A percentile compares a stretch with the other conserved stretches of the same genome.
phyloP scores from a whole-genome alignment of 2,888 invertebrate species.

The Coecobrya sp. region DNA sequence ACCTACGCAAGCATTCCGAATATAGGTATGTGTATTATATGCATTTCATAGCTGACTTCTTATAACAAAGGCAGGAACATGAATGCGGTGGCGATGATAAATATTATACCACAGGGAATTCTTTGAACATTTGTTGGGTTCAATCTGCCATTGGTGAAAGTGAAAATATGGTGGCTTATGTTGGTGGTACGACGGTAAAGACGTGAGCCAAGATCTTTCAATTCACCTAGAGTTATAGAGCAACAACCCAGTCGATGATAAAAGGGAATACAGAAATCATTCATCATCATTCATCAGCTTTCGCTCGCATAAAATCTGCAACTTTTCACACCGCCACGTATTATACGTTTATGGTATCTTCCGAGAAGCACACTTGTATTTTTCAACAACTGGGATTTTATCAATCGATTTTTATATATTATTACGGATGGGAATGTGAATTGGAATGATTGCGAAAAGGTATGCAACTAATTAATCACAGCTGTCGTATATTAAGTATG shows the following conservation, averaged over 20 bases:
- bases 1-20: not conserved
- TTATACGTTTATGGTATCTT: not conserved
- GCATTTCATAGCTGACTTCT: too few relatives aligned
- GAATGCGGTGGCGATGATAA: conserved; percentile 55
- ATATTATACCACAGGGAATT: conserved; percentile 60
- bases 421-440: not conserved
- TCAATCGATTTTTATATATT: conserved; percentile 37
- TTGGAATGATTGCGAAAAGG: not conserved
- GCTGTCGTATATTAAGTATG: not conserved
- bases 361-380: conserved; percentile 27
- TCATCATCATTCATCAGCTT: conserved; percentile 3
- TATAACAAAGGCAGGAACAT: not conserved
- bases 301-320: not conserved
- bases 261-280: conserved; percentile 21
- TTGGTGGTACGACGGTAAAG: not conserved
- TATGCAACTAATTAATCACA: not conserved
- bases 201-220: conserved; percentile 33
- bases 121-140: conserved; percentile 44
- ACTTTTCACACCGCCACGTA: not conserved
- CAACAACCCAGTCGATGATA: not conserved
- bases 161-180: not conserved
- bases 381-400: conserved; percentile 30
- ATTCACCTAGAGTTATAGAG: not conserved
- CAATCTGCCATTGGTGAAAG: conserved; percentile 45
- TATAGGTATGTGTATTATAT: not conserved